Base-by-base conservation (phyloP, 2,113 vertebrate genomes). In the Gadus macrocephalus region DNA sequence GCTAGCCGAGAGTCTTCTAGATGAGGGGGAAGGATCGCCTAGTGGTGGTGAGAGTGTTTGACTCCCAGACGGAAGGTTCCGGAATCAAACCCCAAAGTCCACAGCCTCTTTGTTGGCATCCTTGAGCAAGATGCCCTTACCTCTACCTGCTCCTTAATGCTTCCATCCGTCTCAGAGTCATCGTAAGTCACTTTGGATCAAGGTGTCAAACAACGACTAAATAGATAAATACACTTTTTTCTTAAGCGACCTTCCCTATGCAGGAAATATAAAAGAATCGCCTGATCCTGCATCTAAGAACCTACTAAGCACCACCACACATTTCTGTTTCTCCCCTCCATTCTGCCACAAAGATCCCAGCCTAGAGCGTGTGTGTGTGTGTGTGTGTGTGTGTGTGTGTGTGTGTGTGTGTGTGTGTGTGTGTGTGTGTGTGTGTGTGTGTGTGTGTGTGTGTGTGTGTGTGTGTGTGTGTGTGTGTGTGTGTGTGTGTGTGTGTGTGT, bases 361-460 rank as follows among this genome's bases (percentile, higher is more conserved):
- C 69, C 42, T n/a, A 59, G 49, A 66, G 53, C 73, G 76, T 38
- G 20, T 65, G 31, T 35, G 16, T 53, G 25, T 25, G 25, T 25
- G 25, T 25, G 25, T 25, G 76, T 38, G 20, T 63, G 31, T 35
- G 16, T 53, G 35, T n/a, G 58, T 60, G 62, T 74, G 70, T 69
- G 77, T 71, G 49, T 62, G 68, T 38, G 61, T 69, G 74, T 68
- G 42, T 74, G 75, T 64, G 81, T 81, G 73, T 74, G 63, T 25
- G 25, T 25, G 25, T 25, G 25, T 25, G 76, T 38, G 20, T 63
- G 31, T 35, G 16, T 53, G 35, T n/a, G 58, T 60, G 62, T 74
- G 70, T 69, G 77, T 71, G 49, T 62, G 68, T 38, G 61, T 69
- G 74, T 68, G 42, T 74, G 75, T 64, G 81, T 81, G 76, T 38